Percentiles rank a stretch among this genome's conserved stretches.
These are phyloP conservation scores for Hylyphantes graminicola DNA, from an alignment of 1,140 invertebrate species.

Conservation along the genomic window DNA sequence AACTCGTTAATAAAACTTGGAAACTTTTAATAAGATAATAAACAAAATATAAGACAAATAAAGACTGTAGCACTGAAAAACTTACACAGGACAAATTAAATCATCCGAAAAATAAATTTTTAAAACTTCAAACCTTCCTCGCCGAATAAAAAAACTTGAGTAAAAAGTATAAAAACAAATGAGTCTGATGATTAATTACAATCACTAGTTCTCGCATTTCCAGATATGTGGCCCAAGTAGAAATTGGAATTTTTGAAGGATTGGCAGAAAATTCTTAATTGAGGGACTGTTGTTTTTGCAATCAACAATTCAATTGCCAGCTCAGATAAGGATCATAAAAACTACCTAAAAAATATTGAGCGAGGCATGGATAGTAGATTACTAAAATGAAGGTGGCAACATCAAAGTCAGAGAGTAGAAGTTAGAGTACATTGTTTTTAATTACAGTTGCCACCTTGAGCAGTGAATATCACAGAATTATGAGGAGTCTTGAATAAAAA, in stretches of 20 bases:
- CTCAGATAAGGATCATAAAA: neutral
- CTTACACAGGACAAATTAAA: too few species aligned
- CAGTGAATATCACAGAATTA: conserved; percentile 24
- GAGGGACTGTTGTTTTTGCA: neutral
- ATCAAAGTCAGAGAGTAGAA: neutral
- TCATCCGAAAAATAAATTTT: too few species aligned
- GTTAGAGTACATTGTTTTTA: neutral
- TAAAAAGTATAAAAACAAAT: too few species aligned
- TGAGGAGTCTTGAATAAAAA: neutral
- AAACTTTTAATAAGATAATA: too few species aligned
- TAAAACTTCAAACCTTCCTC: too few species aligned
- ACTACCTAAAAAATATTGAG: neutral
- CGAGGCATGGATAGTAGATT: neutral
- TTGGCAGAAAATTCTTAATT: neutral
- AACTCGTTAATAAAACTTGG: too few species aligned
- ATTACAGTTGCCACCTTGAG: conserved; percentile 6
- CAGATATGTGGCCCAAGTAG: too few species aligned
- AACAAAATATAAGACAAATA: too few species aligned
- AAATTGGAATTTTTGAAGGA: neutral
- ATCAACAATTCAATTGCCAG: neutral
- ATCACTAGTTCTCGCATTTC: too few species aligned
- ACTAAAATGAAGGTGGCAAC: neutral
- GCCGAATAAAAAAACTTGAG: too few species aligned
- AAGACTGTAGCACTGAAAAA: too few species aligned
- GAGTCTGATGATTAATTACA: too few species aligned